phyloP scores from a whole-genome alignment of 2,888 invertebrate species.

The Anarsia innoxiella region DNA sequence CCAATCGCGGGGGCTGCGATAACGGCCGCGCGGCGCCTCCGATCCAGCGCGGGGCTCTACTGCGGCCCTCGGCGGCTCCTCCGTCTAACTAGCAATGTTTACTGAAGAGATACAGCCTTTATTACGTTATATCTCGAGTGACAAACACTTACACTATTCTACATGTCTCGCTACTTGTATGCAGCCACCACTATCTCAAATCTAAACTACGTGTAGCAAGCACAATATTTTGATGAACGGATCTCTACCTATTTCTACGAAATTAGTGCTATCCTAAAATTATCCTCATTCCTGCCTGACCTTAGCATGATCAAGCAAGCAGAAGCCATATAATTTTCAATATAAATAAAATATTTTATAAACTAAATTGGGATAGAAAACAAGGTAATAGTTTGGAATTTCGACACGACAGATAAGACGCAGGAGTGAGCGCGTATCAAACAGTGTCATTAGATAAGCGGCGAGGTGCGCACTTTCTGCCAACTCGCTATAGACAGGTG shows the following conservation, averaged over 20 bases:
- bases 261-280: too few relatives aligned
- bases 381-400: too few relatives aligned
- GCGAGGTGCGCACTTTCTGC: slow-evolving; percentile 59
- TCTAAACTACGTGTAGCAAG: too few relatives aligned
- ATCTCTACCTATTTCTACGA: too few relatives aligned
- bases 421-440: slow-evolving; percentile 59
- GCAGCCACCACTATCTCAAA: too few relatives aligned
- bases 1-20: slow-evolving; percentile 62
- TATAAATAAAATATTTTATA: too few relatives aligned
- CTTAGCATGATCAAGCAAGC: too few relatives aligned
- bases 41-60: slow-evolving; percentile 41
- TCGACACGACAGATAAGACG: slow-evolving; percentile 69
- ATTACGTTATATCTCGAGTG: slow-evolving; percentile 57
- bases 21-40: slow-evolving; percentile 30
- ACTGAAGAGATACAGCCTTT: slow-evolving; percentile 64
- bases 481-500: slow-evolving; percentile 37
- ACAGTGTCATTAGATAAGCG: slow-evolving; percentile 72
- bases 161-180: too few relatives aligned
- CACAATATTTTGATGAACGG: too few relatives aligned
- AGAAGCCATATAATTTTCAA: too few relatives aligned
- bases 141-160: slow-evolving; percentile 44
- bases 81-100: slow-evolving; percentile 50
- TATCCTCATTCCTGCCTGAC: too few relatives aligned
- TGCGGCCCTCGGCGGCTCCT: slow-evolving; percentile 39
- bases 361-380: slow-evolving; percentile 44